Evolutionary conservation across 2,797 vertebrate genomes (phyloP).

Genomic region (Gadopsis bispinosus): DNA sequence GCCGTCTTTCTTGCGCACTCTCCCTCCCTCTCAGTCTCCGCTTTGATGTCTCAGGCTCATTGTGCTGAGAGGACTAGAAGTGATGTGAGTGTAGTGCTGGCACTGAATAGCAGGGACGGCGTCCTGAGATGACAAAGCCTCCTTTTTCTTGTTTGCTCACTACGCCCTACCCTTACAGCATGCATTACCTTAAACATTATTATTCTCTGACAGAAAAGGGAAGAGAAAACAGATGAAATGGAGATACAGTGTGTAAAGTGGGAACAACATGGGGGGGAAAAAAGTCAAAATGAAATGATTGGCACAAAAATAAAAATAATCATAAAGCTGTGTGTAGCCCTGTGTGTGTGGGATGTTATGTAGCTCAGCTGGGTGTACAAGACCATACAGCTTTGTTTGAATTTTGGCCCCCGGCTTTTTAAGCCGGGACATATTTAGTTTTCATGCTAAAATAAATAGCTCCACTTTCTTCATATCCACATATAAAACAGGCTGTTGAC

Average conservation of each 20-base stretch:
- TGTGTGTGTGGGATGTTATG: slow-evolving; percentile 48
- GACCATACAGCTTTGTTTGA: slow-evolving; percentile 68
- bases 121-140: slow-evolving; percentile 65
- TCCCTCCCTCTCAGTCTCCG: slow-evolving; percentile 38
- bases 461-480: slow-evolving; percentile 71
- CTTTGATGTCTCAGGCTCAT: slow-evolving; percentile 79
- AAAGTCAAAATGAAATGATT: slow-evolving; percentile 45
- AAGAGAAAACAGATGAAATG: slow-evolving; percentile 40
- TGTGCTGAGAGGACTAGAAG: slow-evolving; percentile 68
- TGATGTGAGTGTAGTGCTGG: slow-evolving; percentile 57
- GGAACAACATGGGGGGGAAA: slow-evolving; percentile 5
- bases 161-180: slow-evolving; percentile 44
- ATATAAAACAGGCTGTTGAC: slow-evolving; percentile 73
- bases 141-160: slow-evolving; percentile 57
- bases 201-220: slow-evolving; percentile 51
- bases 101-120: slow-evolving; percentile 61
- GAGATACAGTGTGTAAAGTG: slow-evolving; percentile 31
- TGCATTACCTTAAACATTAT: slow-evolving; percentile 69
- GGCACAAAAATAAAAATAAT: slow-evolving; percentile 14
- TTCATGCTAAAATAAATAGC: slow-evolving; percentile 77
- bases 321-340: slow-evolving; percentile 17
- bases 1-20: slow-evolving; percentile 10
- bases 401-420: slow-evolving; percentile 60
- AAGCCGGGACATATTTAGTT: slow-evolving; percentile 72
- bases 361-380: slow-evolving; percentile 59